Evolutionary conservation across 2,113 vertebrate genomes (phyloP), one percentile per base, ranked within the genome.

Genomic region (Melierax canorus): DNA sequence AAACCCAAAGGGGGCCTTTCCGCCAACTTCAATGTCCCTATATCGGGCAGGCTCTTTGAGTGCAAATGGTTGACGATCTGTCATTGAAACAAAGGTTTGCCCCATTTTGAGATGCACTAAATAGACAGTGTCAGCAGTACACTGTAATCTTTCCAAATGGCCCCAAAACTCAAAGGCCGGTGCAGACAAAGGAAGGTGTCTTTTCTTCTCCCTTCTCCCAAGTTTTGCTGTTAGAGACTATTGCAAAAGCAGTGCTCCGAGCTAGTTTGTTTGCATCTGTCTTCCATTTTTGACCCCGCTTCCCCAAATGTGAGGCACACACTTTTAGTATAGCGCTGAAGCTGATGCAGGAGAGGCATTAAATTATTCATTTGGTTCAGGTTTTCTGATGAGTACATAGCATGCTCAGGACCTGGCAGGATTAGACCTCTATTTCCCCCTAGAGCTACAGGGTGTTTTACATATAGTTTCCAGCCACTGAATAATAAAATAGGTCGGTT

Each of bases 31-130:
- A 60, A 1, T 27, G 91, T 29, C 20, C n/a, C 74, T 55, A 12
- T 11, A 60, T 27, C 56, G 3, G 1, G 21, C 60, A 74, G 66
- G 38, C 5, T 39, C 39, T 67, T 51, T 46, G 51, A 56, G 69
- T 2, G 6, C 1, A 1, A 50, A 12, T 12, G 21, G 56, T 21
- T 62, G 66, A 34, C 20, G 39, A n/a, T 51, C 66, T 73, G 41
- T 43, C 69, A 36, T 3, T 64, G 86, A 83, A 69, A 29, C 80
- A 93, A 43, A 87, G 71, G 48, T 24, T 76, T 82, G 53, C 69
- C 91, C 82, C 53, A 53, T 86, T 96, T 94, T 88, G 77, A 94
- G 88, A 68, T 46, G 41, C 60, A 74, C 68, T 90, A 24, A 67
- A 79, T 87, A 66, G 3, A 66, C 76, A 30, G 45, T 50, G 67